Conservation (phyloP, 1,140 invertebrate species). For the Sycobia sp. region DNA sequence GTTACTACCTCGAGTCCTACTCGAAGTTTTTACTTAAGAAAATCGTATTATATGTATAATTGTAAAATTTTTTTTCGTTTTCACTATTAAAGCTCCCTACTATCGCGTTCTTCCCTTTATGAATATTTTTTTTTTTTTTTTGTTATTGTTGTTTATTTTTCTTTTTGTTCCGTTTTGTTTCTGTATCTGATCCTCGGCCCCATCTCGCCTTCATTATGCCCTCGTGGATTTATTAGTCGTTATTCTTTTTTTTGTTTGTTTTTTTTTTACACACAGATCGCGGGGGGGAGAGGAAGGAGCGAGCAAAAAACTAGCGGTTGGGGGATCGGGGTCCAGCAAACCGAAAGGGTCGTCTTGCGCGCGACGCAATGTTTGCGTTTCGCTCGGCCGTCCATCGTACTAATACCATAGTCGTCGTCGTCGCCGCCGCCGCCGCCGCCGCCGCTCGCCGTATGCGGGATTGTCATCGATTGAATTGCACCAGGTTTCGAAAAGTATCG, state of each 20-base stretch:
- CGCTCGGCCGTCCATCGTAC: too few species aligned
- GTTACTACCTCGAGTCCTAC: constrained; percentile 17
- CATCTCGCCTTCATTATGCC: too few species aligned
- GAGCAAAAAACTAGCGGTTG: not conserved
- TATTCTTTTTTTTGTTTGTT: too few species aligned
- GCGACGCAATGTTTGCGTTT: too few species aligned
- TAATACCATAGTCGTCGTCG: too few species aligned
- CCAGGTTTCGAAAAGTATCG: constrained; percentile 10
- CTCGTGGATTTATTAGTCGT: too few species aligned
- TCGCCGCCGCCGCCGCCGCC: too few species aligned
- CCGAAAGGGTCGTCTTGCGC: not conserved
- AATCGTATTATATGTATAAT: constrained; percentile 33
- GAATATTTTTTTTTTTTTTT: not conserved
- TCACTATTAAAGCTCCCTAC: constrained; percentile 36
- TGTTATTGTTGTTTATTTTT: not conserved
- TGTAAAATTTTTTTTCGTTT: constrained; percentile 36
- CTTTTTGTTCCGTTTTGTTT: too few species aligned
- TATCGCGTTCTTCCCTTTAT: constrained; percentile 6
- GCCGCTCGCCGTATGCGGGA: constrained; percentile 12
- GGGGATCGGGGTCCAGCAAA: too few species aligned
- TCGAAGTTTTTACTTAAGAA: constrained; percentile 32
- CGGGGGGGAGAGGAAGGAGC: not conserved
- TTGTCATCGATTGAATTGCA: constrained; percentile 35
- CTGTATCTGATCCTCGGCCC: too few species aligned
- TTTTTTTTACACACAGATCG: not conserved